Evolutionary conservation across 2,888 invertebrate genomes (phyloP).

Genomic region (Galeopsomyia nigrocyanea): DNA sequence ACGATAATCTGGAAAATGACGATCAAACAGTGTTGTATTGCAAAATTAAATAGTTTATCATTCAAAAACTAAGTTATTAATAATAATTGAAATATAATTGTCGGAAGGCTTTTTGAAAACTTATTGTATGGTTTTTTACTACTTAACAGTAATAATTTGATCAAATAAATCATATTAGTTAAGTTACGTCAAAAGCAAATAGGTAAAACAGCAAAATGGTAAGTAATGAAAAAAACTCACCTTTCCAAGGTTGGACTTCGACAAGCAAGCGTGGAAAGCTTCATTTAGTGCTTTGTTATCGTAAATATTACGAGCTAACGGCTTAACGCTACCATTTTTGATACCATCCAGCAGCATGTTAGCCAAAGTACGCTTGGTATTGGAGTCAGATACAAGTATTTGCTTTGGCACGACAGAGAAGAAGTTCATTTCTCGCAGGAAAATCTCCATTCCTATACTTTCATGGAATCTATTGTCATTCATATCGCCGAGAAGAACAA

Average conservation of each 20-base stretch:
- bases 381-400: conserved; percentile 66
- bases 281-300: conserved; percentile 76
- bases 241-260: conserved; percentile 86
- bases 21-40: neutral
- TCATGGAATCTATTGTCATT: conserved; percentile 67
- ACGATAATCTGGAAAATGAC: conserved; percentile 47
- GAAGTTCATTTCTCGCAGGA: conserved; percentile 46
- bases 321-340: conserved; percentile 76
- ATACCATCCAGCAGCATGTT: conserved; percentile 76
- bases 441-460: conserved; percentile 63
- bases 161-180: no score
- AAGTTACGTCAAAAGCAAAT: no score
- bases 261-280: conserved; percentile 76
- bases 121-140: no score
- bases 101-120: no score
- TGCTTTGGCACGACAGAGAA: conserved; percentile 67
- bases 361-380: conserved; percentile 72
- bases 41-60: neutral
- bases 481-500: conserved; percentile 71
- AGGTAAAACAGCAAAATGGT: no score
- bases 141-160: no score
- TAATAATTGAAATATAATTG: no score
- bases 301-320: conserved; percentile 78
- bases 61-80: no score
- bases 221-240: conserved; percentile 59